Base-by-base conservation (phyloP, 2,797 vertebrate species). In the Arctocebus calabarensis region DNA sequence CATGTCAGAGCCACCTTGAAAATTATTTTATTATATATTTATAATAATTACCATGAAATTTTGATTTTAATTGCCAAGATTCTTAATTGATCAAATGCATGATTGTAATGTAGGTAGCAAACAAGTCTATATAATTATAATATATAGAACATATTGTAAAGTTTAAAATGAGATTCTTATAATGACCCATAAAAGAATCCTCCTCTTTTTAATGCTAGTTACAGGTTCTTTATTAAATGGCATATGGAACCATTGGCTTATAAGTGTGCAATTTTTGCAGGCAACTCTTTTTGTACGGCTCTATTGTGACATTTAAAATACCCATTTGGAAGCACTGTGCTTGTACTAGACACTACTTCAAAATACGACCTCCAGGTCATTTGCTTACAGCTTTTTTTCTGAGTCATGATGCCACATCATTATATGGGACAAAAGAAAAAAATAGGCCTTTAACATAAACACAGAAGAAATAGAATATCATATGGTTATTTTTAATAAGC, bases 11-110 rank as follows among this genome's bases (percentile, higher is more conserved):
- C 11, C 1, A 71, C 4, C 2, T 87, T 68, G 6, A 77, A 84
- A 88, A 79, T 32, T 62, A 86, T 59, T 81, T 86, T 90, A 70
- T 59, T 83, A 17, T n/a, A 34, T 55, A 48, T 45, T 79, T 94
- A 14, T 89, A 82, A 73, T 55, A 55, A 55, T 34, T 16, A 34
- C 73, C 17, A 81, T 75, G 29, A 74, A 40, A 48, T 32, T 90
- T 91, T 70, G 0, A 16, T 71, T 11, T 83, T 78, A 74, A 77
- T 62, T 78, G 55, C 32, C 81, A 79, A 2, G 4, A 81, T 43
- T 84, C 1, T 27, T 48, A 59, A 20, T 48, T 92, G 17, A 1
- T 66, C 25, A 88, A 1, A 45, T 68, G 84, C 45, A 71, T 92
- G 78, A 87, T 75, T 43, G 45, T 52, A 4, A 37, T 52, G 0